These are phyloP conservation scores for Eristalis intricaria DNA, from an alignment of 2,888 invertebrate species.

Conservation along the genomic window DNA sequence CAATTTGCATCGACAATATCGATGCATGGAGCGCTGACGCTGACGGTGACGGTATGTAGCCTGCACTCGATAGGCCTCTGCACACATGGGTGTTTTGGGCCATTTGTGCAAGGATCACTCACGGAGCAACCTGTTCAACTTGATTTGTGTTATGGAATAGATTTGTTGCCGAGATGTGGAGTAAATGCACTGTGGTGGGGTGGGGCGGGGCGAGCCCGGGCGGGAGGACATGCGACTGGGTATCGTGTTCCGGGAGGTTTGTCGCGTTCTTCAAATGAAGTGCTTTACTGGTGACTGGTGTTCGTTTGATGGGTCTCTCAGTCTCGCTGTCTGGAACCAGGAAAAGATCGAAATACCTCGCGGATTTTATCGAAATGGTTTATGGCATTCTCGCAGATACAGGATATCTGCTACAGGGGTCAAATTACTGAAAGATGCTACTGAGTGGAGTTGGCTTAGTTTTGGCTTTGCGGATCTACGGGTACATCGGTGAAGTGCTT, in stretches of 20 bases:
- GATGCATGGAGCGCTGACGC: slow-evolving; percentile 40
- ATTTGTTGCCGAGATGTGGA: slow-evolving; percentile 1
- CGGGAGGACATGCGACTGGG: background rate
- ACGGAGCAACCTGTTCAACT: slow-evolving; percentile 64
- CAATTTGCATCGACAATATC: slow-evolving; percentile 61
- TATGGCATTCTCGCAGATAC: background rate
- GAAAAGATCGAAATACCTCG: background rate
- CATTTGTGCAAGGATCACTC: slow-evolving; percentile 68
- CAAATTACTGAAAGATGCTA: background rate
- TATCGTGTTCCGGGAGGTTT: background rate
- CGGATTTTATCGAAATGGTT: background rate
- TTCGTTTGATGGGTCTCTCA: background rate
- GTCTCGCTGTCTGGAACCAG: background rate
- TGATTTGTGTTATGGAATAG: slow-evolving; percentile 66
- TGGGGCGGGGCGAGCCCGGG: background rate
- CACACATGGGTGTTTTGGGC: slow-evolving; percentile 41
- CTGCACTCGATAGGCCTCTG: background rate
- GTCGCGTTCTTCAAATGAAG: background rate
- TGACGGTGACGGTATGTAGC: slow-evolving; percentile 11
- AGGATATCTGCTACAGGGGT: background rate
- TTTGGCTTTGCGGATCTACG: background rate
- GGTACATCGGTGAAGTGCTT: too few relatives aligned
- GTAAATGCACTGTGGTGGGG: background rate
- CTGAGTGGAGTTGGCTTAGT: background rate
- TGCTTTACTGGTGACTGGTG: background rate